Conservation (phyloP, 64 coral and sea anemone genomes). For the Acropora yongei region DNA sequence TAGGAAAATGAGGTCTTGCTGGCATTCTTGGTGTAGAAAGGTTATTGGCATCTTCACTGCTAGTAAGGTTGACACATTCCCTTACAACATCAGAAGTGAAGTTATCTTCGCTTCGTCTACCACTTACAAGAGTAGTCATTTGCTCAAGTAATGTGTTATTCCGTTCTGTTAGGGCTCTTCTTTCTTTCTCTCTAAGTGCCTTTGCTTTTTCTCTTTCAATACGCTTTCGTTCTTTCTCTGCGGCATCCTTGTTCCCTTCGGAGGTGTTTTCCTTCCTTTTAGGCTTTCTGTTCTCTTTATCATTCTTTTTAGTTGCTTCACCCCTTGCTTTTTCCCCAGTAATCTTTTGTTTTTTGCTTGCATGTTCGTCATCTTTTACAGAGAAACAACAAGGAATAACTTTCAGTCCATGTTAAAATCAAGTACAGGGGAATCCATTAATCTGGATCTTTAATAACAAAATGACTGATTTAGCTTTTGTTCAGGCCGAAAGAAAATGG, state of each 20-base stretch:
- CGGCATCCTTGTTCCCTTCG: background rate
- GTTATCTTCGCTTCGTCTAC: background rate
- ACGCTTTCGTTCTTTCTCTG: conserved; percentile 6
- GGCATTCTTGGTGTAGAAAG: background rate
- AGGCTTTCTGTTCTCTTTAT: background rate
- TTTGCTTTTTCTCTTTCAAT: conserved; percentile 1
- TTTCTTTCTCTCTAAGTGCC: background rate
- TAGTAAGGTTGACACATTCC: background rate
- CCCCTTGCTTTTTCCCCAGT: background rate
- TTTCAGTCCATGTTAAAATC: no score
- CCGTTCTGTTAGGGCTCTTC: background rate
- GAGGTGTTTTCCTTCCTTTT: background rate
- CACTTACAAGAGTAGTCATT: background rate
- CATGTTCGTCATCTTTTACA: background rate
- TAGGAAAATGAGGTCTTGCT: background rate
- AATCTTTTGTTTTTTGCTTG: background rate
- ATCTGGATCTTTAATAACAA: background rate
- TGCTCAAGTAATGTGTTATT: background rate
- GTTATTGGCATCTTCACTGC: background rate
- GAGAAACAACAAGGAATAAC: background rate
- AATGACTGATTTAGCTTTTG: background rate
- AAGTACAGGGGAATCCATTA: background rate
- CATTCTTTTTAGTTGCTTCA: background rate
- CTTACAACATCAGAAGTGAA: background rate
- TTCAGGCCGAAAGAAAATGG: background rate